Percentiles rank a stretch among this genome's conserved stretches.
These are phyloP conservation scores for Nothura maculosa DNA, from an alignment of 2,797 vertebrate genomes.

Conservation along the genomic window DNA sequence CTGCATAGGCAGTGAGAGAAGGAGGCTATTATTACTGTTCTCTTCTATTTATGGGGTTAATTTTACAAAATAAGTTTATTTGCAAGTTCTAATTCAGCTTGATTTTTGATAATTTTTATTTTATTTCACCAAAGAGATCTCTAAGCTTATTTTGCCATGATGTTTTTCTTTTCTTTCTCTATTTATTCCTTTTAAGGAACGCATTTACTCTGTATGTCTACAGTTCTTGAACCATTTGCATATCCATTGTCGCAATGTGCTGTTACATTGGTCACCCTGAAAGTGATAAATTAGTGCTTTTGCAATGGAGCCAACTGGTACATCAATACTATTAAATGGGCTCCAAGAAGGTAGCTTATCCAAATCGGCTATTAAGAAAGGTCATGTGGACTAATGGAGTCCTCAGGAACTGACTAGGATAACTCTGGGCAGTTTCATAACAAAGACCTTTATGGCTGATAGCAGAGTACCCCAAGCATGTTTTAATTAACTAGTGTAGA, in stretches of 20 bases:
- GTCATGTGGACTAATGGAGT: neutral
- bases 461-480: conserved; percentile 29
- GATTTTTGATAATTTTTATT: neutral
- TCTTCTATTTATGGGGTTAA: neutral
- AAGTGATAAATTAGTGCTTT: neutral
- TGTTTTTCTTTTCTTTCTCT: neutral
- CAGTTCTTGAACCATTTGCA: neutral
- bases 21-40: neutral
- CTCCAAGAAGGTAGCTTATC: neutral
- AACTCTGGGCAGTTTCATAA: neutral
- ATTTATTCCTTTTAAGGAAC: neutral
- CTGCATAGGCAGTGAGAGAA: accelerated
- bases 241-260: neutral
- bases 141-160: neutral
- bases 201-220: neutral
- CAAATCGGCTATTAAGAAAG: conserved; percentile 21
- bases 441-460: conserved; percentile 48
- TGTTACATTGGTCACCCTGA: neutral
- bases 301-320: neutral
- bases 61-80: neutral
- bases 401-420: neutral
- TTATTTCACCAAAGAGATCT: neutral
- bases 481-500: conserved; percentile 49
- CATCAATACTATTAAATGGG: neutral
- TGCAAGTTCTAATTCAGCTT: neutral